Evolutionary conservation across 2,888 invertebrate species (phyloP).

Genomic region (Eilema griseolum): DNA sequence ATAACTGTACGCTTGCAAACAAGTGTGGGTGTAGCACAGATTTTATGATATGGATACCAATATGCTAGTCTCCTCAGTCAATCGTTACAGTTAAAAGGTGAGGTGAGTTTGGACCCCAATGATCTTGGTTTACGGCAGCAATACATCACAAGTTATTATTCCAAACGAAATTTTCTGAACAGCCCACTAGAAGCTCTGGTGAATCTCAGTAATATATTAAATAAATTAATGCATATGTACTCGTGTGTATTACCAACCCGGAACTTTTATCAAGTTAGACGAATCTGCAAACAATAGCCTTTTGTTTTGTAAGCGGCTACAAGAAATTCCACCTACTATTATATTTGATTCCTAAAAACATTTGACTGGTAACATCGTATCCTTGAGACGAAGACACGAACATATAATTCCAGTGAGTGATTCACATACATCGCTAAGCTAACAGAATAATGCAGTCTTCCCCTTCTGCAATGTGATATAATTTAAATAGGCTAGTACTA

Average conservation of each 20-base stretch:
- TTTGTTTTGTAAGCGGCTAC: conserved; percentile 21
- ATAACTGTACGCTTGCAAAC: too few species aligned
- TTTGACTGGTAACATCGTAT: not conserved
- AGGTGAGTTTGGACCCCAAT: too few species aligned
- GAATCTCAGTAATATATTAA: not conserved
- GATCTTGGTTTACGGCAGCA: not conserved
- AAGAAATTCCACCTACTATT: conserved; percentile 10
- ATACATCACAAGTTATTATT: not conserved
- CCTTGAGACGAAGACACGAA: not conserved
- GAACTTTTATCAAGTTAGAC: conserved; percentile 21
- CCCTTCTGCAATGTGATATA: too few species aligned
- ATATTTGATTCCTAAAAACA: not conserved
- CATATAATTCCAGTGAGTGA: not conserved
- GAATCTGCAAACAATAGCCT: conserved; percentile 28
- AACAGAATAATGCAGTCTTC: too few species aligned
- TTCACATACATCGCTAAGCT: not conserved
- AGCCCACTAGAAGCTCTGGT: not conserved
- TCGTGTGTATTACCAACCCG: conserved; percentile 15
- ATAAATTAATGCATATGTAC: not conserved
- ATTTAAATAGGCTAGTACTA: too few species aligned
- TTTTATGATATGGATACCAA: too few species aligned
- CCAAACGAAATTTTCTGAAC: too few species aligned
- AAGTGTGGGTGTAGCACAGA: too few species aligned
- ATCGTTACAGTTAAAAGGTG: too few species aligned
- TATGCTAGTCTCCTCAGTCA: too few species aligned